phyloP scores from a whole-genome alignment of 2,113 vertebrate genomes.

The Neopipo cinnamomea region DNA sequence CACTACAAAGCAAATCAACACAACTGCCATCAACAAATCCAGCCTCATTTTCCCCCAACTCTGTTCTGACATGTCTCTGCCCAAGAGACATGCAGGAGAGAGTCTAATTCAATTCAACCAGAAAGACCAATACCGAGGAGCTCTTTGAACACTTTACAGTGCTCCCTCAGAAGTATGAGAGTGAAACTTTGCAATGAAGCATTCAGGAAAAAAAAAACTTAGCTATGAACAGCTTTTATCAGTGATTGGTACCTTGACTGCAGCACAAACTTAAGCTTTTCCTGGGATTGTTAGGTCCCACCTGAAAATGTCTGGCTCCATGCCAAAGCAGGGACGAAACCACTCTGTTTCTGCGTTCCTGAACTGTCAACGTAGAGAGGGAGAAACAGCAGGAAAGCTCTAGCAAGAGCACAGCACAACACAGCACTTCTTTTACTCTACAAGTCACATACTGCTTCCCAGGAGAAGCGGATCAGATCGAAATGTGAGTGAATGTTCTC shows the following conservation, averaged over 20 bases:
- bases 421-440: not conserved
- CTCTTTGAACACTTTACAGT: not conserved
- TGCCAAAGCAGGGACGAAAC: not conserved
- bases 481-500: not conserved
- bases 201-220: not conserved
- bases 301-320: not conserved
- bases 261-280: not conserved
- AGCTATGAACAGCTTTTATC: not conserved
- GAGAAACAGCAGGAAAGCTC: not conserved
- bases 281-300: not conserved
- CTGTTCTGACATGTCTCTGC: not conserved
- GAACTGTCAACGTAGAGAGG: not conserved
- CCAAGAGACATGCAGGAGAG: not conserved
- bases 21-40: not conserved
- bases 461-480: fast-evolving
- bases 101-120: not conserved
- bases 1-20: not conserved
- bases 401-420: not conserved
- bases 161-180: not conserved
- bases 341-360: not conserved
- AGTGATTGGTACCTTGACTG: not conserved
- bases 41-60: not conserved
- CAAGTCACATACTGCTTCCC: fast-evolving
- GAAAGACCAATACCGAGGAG: not conserved
- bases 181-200: not conserved